Base-by-base conservation (phyloP, 37 sponge, comb jelly and placozoan species). In the Tethya wilhelma region DNA sequence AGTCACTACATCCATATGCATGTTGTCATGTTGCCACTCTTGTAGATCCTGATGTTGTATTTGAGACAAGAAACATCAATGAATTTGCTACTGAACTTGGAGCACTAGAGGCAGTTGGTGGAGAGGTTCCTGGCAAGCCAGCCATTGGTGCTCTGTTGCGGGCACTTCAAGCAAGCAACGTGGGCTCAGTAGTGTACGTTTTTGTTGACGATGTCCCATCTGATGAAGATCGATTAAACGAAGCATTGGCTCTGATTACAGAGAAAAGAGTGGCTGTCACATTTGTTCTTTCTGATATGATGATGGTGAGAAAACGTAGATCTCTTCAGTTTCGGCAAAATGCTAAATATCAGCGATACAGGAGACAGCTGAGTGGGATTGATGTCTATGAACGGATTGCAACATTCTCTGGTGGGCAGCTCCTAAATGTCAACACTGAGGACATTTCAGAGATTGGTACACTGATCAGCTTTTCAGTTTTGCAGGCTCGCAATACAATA, bases 81-180 rank as follows among this genome's bases (percentile, higher is more conserved):
- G 56, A 38, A 1, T 83, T 83, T 55, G 38, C 75, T 3, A 64
- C 29, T 44, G 57, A 20, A 4, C 74, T 83, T 43, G 74, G 40
- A 1, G 12, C 26, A n/a, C 38, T 83, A 42, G 43, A 7, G 34
- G 76, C 84, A 67, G 38, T 4, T 34, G 84, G 76, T 32, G 83
- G 84, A 29, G 84, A 76, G 29, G 90, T 83, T 44, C 65, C 71
- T 17, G 84, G 80, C 25, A 80, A 89, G 63, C 83, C 84, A 0
- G 76, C 79, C 36, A 53, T 83, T 44, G 90, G 84, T 44, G 90
- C 90, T 8, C 44, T 81, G 6, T 67, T 83, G 30, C 73, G 90
- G 46, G 90, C 90, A 59, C 58, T 83, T 28, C 4, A 46, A 25
- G 82, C 71, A 2, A 89, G 90, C 43, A 30, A 83, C 29, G 53